These are phyloP conservation scores for Pycnonotus jocosus DNA, from an alignment of 2,113 vertebrate species.

Conservation along the genomic window DNA sequence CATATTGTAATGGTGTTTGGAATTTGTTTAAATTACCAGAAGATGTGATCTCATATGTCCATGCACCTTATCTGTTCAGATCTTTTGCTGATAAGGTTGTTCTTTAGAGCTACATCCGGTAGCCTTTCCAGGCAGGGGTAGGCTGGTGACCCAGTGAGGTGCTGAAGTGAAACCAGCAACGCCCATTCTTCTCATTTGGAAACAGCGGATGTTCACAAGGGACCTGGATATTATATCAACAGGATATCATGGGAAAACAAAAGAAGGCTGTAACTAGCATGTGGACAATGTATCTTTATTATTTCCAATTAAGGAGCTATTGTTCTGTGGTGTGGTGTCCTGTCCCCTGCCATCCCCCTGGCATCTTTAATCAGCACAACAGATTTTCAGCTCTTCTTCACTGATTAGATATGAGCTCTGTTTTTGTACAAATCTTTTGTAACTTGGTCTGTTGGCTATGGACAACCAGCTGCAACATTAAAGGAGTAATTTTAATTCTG, in stretches of 20 bases:
- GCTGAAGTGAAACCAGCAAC: constrained; percentile 23
- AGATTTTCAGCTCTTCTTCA: background rate
- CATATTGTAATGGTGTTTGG: background rate
- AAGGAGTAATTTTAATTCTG: background rate
- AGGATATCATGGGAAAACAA: constrained; percentile 48
- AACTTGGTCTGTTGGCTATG: background rate
- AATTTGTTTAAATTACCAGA: background rate
- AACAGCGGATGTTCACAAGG: constrained; percentile 16
- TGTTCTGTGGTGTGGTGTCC: background rate
- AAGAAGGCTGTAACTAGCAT: background rate
- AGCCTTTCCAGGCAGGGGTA: background rate
- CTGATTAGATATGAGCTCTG: background rate
- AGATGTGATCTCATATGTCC: constrained; percentile 40
- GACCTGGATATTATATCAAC: constrained; percentile 38
- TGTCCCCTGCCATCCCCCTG: accelerated
- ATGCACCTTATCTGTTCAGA: background rate
- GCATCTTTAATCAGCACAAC: background rate
- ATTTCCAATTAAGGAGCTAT: constrained; percentile 35
- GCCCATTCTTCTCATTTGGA: background rate
- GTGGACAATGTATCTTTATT: background rate
- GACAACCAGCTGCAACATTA: background rate
- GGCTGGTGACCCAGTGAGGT: background rate
- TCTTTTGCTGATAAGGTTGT: constrained; percentile 19
- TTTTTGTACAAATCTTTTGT: background rate
- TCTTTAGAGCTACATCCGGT: background rate